Percentiles rank a stretch among this genome's conserved stretches.
Conservation (phyloP, 2,797 vertebrate genomes). For the Tamandua tetradactyla region DNA sequence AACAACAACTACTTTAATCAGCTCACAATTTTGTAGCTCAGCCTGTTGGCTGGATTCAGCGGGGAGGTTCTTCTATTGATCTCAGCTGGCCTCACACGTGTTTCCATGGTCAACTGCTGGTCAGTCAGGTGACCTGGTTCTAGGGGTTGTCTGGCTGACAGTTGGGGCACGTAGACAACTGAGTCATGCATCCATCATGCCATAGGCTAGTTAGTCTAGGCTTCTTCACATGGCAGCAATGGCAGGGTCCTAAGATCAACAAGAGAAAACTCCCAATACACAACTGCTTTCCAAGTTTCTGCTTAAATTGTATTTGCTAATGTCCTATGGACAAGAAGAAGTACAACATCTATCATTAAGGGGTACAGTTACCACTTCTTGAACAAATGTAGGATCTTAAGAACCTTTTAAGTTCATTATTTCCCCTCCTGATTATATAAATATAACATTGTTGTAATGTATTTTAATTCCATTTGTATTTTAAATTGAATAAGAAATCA, state of each 20-base stretch:
- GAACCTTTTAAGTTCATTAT: background rate
- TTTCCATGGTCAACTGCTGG: too few relatives aligned
- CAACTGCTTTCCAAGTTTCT: background rate
- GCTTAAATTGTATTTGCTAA: background rate
- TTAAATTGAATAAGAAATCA: background rate
- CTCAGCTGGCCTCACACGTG: background rate
- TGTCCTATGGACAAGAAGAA: background rate
- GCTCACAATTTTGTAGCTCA: too few relatives aligned
- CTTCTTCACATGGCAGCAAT: background rate
- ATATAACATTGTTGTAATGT: background rate
- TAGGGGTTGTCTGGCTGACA: background rate
- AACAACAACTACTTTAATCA: too few relatives aligned
- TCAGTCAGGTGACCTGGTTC: background rate
- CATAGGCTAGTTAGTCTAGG: background rate
- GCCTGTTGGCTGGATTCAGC: background rate
- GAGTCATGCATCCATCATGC: background rate
- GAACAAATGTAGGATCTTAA: background rate
- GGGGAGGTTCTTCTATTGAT: background rate
- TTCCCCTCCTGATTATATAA: background rate
- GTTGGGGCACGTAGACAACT: background rate
- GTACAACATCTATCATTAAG: background rate
- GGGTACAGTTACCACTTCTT: background rate
- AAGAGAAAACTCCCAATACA: background rate
- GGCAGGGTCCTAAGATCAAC: background rate
- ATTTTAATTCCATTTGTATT: background rate